These are phyloP conservation scores for Strigamia transsilvanica DNA, from an alignment of 2,888 invertebrate species.

Conservation along the genomic window DNA sequence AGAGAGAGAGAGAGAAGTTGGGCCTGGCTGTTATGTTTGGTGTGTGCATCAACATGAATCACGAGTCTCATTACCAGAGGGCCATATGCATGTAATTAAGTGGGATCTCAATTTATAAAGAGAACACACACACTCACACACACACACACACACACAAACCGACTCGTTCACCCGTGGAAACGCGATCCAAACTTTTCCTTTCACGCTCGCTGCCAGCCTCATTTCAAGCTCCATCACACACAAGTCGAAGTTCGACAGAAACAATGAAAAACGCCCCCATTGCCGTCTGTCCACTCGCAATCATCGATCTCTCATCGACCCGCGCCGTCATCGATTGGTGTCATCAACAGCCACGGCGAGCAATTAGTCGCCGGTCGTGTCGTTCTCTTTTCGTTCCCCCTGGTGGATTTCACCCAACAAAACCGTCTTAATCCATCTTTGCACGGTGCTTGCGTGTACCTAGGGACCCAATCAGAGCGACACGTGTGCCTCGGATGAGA, in stretches of 20 bases:
- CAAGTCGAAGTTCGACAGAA: not conserved
- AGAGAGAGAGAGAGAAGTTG: not conserved
- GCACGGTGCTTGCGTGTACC: not conserved
- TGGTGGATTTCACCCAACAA: not conserved
- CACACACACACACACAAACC: too few relatives aligned
- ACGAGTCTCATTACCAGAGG: conserved; percentile 25
- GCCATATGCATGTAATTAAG: conserved; percentile 44
- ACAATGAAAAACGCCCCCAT: not conserved
- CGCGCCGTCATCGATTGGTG: conserved; percentile 4
- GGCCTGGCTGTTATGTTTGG: not conserved
- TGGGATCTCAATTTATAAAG: conserved; percentile 48
- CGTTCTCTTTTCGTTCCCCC: not conserved
- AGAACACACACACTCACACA: not conserved
- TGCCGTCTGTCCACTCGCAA: not conserved
- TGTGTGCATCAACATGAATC: conserved; percentile 27
- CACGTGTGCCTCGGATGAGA: not conserved
- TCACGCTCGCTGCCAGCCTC: conserved; percentile 10
- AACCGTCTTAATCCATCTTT: conserved; percentile 31
- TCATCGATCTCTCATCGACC: conserved; percentile 5
- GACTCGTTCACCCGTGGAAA: conserved; percentile 14
- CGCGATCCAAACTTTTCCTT: conserved; percentile 29
- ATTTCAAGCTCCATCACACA: conserved; percentile 21
- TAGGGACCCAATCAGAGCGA: conserved; percentile 37
- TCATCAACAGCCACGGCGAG: conserved; percentile 18
- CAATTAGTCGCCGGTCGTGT: conserved; percentile 21